phyloP scores from a whole-genome alignment of 2,113 vertebrate species.

The Grammomys surdaster region DNA sequence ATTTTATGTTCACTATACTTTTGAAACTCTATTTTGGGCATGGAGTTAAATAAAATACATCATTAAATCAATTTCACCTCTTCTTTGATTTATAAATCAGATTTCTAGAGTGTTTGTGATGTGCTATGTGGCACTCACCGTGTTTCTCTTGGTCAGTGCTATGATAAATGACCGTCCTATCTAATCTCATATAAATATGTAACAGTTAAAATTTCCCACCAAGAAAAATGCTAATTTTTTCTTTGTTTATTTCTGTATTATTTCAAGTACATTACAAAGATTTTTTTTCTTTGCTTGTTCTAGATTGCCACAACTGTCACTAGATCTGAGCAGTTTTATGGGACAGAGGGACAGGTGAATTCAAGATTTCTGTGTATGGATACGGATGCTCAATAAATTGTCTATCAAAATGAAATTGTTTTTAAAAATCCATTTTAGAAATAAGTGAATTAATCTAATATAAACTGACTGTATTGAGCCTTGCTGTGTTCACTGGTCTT shows the following conservation, averaged over 20 bases:
- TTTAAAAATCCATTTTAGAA: constrained; percentile 21
- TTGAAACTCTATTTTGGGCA: background rate
- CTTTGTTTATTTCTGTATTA: background rate
- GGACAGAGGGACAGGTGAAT: background rate
- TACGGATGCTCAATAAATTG: background rate
- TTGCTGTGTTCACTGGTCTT: background rate
- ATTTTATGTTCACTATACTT: background rate
- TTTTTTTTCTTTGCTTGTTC: background rate
- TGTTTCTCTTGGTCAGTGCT: background rate
- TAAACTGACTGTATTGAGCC: background rate
- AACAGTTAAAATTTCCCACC: background rate
- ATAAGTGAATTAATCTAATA: background rate
- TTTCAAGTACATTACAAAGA: background rate
- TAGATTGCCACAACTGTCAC: background rate
- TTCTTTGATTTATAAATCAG: constrained; percentile 21
- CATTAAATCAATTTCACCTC: background rate
- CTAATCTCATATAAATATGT: background rate
- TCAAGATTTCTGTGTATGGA: background rate
- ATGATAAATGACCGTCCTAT: background rate
- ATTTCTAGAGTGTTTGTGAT: background rate
- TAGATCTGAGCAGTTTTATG: background rate
- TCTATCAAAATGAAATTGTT: background rate
- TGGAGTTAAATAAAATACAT: constrained; percentile 11
- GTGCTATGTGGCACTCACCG: too few species aligned
- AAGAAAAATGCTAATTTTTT: background rate